Conservation (phyloP, 2,113 vertebrate species). For the Herpetotheres cachinnans region DNA sequence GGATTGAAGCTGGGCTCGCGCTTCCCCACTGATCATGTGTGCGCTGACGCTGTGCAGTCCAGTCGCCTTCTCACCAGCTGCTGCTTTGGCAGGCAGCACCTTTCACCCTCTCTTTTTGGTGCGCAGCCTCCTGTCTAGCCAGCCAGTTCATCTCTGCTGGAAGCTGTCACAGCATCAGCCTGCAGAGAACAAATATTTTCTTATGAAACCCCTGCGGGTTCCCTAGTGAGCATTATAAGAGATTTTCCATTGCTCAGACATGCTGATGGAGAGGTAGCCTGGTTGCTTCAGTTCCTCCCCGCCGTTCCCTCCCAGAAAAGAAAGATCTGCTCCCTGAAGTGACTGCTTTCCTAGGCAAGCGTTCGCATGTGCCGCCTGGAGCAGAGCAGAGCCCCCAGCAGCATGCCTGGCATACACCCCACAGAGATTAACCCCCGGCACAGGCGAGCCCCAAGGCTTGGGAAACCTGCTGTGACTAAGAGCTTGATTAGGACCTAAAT, state of each 20-base stretch:
- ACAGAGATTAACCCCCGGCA: background rate
- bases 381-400: background rate
- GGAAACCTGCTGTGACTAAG: background rate
- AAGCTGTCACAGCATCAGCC: background rate
- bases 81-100: background rate
- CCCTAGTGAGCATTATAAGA: background rate
- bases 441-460: background rate
- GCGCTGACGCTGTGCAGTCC: conserved; percentile 18
- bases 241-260: background rate
- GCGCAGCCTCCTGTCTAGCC: background rate
- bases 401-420: background rate
- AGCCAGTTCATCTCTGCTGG: background rate
- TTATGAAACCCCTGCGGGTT: fast-evolving
- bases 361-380: fast-evolving
- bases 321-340: background rate
- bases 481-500: background rate
- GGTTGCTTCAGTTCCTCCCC: background rate
- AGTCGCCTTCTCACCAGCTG: background rate
- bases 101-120: background rate
- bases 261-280: fast-evolving
- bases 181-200: background rate
- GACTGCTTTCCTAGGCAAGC: background rate
- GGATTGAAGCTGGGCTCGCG: conserved; percentile 14
- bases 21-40: background rate
- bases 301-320: background rate